Base-by-base conservation (phyloP, 2,113 vertebrate genomes). In the Xerus inauris region DNA sequence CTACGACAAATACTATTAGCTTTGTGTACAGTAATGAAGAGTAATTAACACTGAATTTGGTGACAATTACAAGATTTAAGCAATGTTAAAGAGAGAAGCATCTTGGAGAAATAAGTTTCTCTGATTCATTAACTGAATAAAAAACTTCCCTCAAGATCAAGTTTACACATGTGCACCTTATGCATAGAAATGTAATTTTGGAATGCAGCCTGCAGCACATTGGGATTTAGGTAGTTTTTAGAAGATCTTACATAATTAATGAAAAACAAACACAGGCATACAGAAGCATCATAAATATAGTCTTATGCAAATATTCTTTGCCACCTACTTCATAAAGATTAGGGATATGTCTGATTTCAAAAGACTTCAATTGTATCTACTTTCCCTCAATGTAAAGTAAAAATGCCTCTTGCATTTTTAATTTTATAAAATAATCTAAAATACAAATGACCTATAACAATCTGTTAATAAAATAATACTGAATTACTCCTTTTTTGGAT, bases 181-280 rank as follows among this genome's bases (percentile, higher is more conserved):
- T 24, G 8, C 32, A 96, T 79, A 57, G 90, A 96, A 89, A 95
- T 77, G 90, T 85, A 94, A 89, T 47, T 64, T 30, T 97, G 73
- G 19, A 95, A 87, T 45, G 59, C 45, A 82, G 62, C 51, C 32
- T 65, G 32, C 7, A 69, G 81, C 59, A 86, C 47, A 30, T 12
- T 90, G 47, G 49, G 64, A 83, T 86, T 94, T 88, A 90, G 11
- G 10, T 14, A 30, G 22, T 91, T 87, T 62, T 95, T 87, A 62
- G 32, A 90, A 30, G 73, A 90, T 89, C 57, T 90, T 86, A 40
- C 40, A 88, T 83, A 94, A 91, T 92, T 95, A 96, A 97, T 96
- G 83, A 89, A 97, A 97, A 94, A 85, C 73, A 69, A 97, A 96
- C 73, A 96, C 40, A 84, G 17, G 22, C 35, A 67, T 87, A 89